Base-by-base conservation (phyloP, 2,888 invertebrate genomes). In the Adelphocoris suturalis region DNA sequence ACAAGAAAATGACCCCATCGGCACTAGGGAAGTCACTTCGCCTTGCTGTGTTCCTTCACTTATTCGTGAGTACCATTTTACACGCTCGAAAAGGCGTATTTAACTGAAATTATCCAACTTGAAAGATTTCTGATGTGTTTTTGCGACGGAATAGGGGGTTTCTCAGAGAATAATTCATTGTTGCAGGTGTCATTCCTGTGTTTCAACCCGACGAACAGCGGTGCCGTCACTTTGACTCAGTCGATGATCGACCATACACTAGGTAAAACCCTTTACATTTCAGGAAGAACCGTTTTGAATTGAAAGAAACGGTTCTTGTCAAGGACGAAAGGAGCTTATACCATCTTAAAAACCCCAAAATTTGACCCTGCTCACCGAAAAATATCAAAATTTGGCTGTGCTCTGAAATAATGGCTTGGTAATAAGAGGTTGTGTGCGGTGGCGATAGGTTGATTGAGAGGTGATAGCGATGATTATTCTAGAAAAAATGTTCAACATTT, bases 181-280 rank as follows among this genome's bases (percentile, higher is more conserved):
- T 86, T 94, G 78, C 92, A 95, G 95, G 92, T 95, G 91, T 93
- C 93, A 91, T 94, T 94, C 92, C 92, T 94, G 91, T 96, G 96
- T 94, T 96, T 96, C 93, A 96, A 96, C 93, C 96, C 96, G 91
- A 96, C 96, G 91, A 95, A 96, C 94, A 96, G 96, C 93, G 97
- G 97, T 90, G 97, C 97, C 91, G 96, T 97, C 89, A 95, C 97
- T 93, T 95, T 98, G 93, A 97, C 96, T 91, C 95, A 96, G 93
- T 95, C 96, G 93, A 97, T 97, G 94, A 95, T 98, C 94, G 97
- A 97, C 94, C 96, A 96, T 95, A 96, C 96, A 91, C 94, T 97
- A 95, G 97, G 97, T 97, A 94, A 95, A 57, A 57, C 57, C 57
- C 57, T n/a, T 57, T 57, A 57, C 84, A 47, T 47, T 84, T 84